These are phyloP conservation scores for Atopsyche davidsoni DNA, from an alignment of 1,140 invertebrate species.

Conservation along the genomic window DNA sequence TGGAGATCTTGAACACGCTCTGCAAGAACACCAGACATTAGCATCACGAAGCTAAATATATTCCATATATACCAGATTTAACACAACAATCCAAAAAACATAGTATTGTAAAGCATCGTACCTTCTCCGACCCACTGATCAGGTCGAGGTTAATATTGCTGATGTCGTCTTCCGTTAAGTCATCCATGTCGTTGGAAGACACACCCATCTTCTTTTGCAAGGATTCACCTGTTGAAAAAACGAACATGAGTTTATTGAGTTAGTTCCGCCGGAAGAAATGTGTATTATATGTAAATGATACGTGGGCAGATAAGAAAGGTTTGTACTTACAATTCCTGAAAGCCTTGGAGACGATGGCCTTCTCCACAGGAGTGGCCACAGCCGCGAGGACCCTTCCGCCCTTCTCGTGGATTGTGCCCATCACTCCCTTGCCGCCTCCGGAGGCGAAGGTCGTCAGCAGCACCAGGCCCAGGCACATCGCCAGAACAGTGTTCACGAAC, in stretches of 20 bases:
- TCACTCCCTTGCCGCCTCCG: too few relatives aligned
- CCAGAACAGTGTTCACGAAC: too few relatives aligned
- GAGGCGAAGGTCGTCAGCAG: too few relatives aligned
- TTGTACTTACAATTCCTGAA: conserved; percentile 18
- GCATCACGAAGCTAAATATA: too few relatives aligned
- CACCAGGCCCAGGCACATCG: too few relatives aligned
- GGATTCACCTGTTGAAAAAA: conserved; percentile 11
- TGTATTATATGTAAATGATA: too few relatives aligned
- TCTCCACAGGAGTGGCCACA: conserved; percentile 16
- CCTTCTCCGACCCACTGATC: conserved; percentile 6
- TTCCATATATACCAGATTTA: too few relatives aligned
- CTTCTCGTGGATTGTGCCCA: too few relatives aligned
- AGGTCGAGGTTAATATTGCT: conserved; percentile 11
- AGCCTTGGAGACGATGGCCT: conserved; percentile 8
- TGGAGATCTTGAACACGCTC: conserved; percentile 11
- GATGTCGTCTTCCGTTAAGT: conserved; percentile 1
- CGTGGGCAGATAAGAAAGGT: too few relatives aligned
- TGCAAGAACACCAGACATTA: conserved; percentile 11
- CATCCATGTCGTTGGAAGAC: conserved; percentile 6
- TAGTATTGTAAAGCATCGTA: too few relatives aligned
- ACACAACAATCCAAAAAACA: too few relatives aligned
- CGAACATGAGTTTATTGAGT: too few relatives aligned
- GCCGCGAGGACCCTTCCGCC: conserved; percentile 10
- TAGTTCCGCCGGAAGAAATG: background rate
- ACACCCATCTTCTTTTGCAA: conserved; percentile 18